These are phyloP conservation scores for pig (Sus scrofa) DNA, from an alignment of 2,113 vertebrate genomes.

Conservation along the genomic window DNA sequence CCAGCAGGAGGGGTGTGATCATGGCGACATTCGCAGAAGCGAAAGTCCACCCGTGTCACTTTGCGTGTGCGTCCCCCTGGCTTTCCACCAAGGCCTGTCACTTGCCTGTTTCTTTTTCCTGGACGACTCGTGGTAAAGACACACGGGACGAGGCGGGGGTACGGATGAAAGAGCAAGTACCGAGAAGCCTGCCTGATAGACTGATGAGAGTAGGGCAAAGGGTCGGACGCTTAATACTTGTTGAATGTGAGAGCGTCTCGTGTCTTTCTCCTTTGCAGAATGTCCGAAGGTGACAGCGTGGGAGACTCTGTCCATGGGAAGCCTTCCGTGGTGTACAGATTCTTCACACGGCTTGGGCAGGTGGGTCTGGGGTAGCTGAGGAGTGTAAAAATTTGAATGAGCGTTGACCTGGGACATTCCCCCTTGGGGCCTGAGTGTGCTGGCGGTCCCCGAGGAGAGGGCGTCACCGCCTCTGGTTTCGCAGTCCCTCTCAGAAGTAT, in stretches of 20 bases:
- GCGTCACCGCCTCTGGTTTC: no score
- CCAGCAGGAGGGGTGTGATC: not conserved
- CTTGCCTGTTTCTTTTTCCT: not conserved
- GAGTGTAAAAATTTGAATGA: not conserved
- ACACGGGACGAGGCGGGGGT: not conserved
- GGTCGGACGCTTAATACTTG: not conserved
- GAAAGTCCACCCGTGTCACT: fast-evolving
- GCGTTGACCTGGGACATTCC: not conserved
- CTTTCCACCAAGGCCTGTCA: not conserved
- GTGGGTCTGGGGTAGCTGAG: slow-evolving; percentile 84
- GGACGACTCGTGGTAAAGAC: not conserved
- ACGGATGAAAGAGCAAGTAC: not conserved
- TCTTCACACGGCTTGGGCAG: slow-evolving; percentile 97
- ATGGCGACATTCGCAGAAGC: not conserved
- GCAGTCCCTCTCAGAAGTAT: fast-evolving
- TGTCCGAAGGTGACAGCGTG: slow-evolving; percentile 99
- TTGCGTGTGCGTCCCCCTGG: not conserved
- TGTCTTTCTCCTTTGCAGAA: slow-evolving; percentile 88
- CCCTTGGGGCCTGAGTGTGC: fast-evolving
- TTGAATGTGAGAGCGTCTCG: not conserved
- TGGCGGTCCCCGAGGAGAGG: fast-evolving
- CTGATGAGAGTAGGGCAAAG: not conserved
- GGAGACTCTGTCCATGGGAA: slow-evolving; percentile 99
- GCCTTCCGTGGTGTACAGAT: slow-evolving; percentile 93
- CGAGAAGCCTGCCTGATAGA: not conserved